Conservation (phyloP, 2,797 vertebrate genomes). For the Cheirogaleus major region DNA sequence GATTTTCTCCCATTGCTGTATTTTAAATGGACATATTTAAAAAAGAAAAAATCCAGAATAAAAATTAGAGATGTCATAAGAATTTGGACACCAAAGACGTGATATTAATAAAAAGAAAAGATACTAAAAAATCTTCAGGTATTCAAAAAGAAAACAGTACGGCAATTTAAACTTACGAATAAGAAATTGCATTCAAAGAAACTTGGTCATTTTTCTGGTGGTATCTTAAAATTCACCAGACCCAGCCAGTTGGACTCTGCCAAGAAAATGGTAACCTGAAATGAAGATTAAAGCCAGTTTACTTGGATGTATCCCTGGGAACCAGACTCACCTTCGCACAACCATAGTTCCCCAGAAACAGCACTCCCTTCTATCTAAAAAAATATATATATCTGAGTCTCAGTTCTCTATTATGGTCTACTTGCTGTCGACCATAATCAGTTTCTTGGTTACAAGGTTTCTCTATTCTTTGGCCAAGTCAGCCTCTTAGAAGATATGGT, state of each 20-base stretch:
- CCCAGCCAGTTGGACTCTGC: neutral
- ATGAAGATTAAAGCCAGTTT: neutral
- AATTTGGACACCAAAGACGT: neutral
- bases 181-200: slow-evolving; percentile 24
- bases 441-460: neutral
- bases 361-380: neutral
- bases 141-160: neutral
- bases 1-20: neutral
- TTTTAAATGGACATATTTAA: neutral
- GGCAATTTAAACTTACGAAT: neutral
- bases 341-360: neutral
- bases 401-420: neutral
- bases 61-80: neutral
- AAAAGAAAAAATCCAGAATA: neutral
- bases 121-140: neutral
- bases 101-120: neutral
- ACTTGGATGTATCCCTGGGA: neutral
- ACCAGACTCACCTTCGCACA: neutral
- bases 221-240: slow-evolving; percentile 6
- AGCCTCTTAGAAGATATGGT: neutral
- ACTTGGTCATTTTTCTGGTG: neutral
- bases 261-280: slow-evolving; percentile 5
- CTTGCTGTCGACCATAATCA: neutral
- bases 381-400: neutral
- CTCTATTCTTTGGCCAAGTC: neutral